Evolutionary conservation across 2,113 vertebrate genomes (phyloP), one percentile per base, ranked within the genome.

Genomic region (Silurus meridionalis): DNA sequence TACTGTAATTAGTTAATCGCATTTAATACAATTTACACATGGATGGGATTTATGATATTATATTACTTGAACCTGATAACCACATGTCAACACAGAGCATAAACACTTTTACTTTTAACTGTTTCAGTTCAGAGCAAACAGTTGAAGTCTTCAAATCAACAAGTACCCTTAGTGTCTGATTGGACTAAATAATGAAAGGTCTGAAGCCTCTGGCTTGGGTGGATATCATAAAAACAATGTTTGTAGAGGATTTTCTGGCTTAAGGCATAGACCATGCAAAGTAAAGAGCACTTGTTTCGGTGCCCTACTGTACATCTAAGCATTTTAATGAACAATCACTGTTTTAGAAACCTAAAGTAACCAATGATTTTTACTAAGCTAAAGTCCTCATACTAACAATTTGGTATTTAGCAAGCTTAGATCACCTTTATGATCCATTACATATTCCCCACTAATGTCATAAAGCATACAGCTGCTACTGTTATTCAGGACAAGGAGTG

Each of bases 151-250:
- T 91, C 83, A 85, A 87, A 83, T 86, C 79, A 85, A 92, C 90
- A 88, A n/a, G 64, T 52, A 81, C 48, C 77, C 55, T 83, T 89
- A 90, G 90, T 91, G 91, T 89, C 90, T 89, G 92, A 92, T 90
- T 89, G 91, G 90, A 91, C 91, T 93, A 14, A 50, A 90, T 87
- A 91, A 92, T 93, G 92, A 91, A 93, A 92, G 89, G 91, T 92
- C 91, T 93, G 90, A 93, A 94, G 91, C 92, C 91, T 91, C 89
- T 92, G 90, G 93, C 92, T 92, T 92, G 87, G 82, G 90, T 95
- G 90, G 87, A 88, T 91, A 90, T 93, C 93, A 95, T 93, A 93
- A 94, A 95, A 92, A 93, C 90, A 81, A 90, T 95, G 92, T 95
- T 95, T 94, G 91, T 92, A 92, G 90, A 89, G 90, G 93, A 94